Base-by-base conservation (phyloP, 2,797 vertebrate species). In the Perodicticus potto region DNA sequence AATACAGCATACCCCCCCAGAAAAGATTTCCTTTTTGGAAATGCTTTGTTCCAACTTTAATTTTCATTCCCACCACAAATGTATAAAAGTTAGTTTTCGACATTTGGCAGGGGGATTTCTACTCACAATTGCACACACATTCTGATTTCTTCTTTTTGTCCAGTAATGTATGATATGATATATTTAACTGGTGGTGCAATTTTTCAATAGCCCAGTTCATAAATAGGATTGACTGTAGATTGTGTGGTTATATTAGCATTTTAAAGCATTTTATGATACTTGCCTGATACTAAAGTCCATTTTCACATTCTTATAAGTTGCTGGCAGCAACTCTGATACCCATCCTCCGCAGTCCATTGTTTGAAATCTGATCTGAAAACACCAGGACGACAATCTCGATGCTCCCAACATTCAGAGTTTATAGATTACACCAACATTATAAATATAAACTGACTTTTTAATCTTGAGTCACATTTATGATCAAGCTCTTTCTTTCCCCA, bases 181-280 rank as follows among this genome's bases (percentile, higher is more conserved):
- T 7, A n/a, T 16, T 92, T 84, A 34, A 11, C 53, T 4, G 0
- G 0, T 12, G n/a, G 9, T 14, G 1, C 27, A 2, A 43, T 74
- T 83, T 93, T 40, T 37, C 61, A 72, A 37, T 2, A 37, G 25
- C 29, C 19, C 5, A 3, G 3, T 45, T 63, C 67, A 27, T 10
- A 7, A 9, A 3, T 43, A 16, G 27, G 22, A 65, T n/a, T 13
- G 27, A 19, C 61, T 70, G 2, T 9, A 25, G 23, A 10, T 32
- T 63, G 25, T 74, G 22, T 27, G 73, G 12, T 72, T 57, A 14
- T 32, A 4, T 67, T 43, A 37, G 1, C 70, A 32, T 72, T 73
- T 81, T 77, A 59, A 82, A 82, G 59, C 19, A 77, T 12, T n/a
- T 55, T 76, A 34, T 3, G 40, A 29, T 86, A 37, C 55, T 49